These are phyloP conservation scores for Dioctria linearis DNA, from an alignment of 2,888 invertebrate species.

Conservation along the genomic window DNA sequence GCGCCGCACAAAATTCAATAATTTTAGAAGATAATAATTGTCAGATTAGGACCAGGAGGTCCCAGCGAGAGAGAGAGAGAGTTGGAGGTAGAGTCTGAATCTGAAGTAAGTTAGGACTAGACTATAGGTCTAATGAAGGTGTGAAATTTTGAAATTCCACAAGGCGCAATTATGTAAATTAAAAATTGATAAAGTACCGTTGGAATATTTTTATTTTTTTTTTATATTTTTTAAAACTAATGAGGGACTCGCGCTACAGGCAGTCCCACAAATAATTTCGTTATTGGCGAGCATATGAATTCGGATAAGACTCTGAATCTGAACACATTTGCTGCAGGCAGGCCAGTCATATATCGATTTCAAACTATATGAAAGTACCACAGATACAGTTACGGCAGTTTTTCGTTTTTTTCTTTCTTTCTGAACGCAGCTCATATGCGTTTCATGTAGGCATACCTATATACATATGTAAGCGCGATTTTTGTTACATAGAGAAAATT, in stretches of 20 bases:
- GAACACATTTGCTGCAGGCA: constrained; percentile 6
- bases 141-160: neutral
- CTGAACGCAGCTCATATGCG: neutral
- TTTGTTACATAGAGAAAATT: neutral
- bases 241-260: constrained; percentile 9
- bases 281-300: neutral
- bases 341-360: constrained; percentile 18
- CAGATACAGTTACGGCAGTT: constrained; percentile 12
- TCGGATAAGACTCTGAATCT: neutral
- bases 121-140: neutral
- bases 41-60: neutral
- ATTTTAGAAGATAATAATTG: neutral
- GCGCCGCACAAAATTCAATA: too few species aligned
- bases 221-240: neutral
- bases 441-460: constrained; percentile 24
- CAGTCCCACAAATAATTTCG: neutral
- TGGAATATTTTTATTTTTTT: neutral
- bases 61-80: neutral
- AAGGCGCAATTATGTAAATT: constrained; percentile 22
- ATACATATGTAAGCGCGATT: neutral
- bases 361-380: neutral
- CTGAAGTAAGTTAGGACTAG: too few species aligned
- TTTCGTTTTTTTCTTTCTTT: constrained; percentile 3
- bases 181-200: constrained; percentile 24
- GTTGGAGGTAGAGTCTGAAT: neutral